Evolutionary conservation across 2,888 invertebrate species (phyloP), one percentile per base, ranked within the genome.

Genomic region (Diaperis boleti): DNA sequence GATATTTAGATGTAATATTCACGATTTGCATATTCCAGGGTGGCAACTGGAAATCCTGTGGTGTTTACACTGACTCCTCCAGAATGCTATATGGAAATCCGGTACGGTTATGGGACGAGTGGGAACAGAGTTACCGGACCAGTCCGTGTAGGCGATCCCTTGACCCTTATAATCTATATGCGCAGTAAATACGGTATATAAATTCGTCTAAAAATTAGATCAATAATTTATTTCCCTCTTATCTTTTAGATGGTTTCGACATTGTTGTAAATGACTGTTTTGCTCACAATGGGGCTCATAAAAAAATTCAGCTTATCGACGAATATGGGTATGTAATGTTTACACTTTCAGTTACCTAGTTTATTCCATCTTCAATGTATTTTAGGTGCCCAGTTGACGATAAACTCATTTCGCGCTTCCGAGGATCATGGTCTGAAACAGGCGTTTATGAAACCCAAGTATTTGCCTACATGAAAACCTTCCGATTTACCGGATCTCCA

Each of bases 31-130:
- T 65, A 69, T 81, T 80, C 39, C 81, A 95, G 95, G 81, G 95
- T 95, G 69, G 95, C 95, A 62, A 96, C 96, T 26, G 96, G 95
- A 44, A 95, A 95, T 82, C 96, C 96, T 10, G 94, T 96, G 11
- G 93, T 95, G 31, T 96, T 96, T 78, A 95, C 95, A 0, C 83
- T 96, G 50, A 94, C 94, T 68, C 96, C 96, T 1, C 96, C 96
- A 0, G 95, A 96, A 80, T 96, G 95, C 79, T 95, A 95, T 83
- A 96, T 96, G 96, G 96, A 96, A 84, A 95, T 96, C 74, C 86
- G 95, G 68, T 90, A 94, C 70, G 96, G 96, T 14, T 96, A 95
- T 80, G 94, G 95, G 8, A 92, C 94, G 4, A 87, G 88, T 22
- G 95, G 96, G 44, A 91, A 91, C 35, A 83, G 95, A 52, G 93